Evolutionary conservation across 2,113 vertebrate genomes (phyloP).

Genomic region (Trinectes maculatus): DNA sequence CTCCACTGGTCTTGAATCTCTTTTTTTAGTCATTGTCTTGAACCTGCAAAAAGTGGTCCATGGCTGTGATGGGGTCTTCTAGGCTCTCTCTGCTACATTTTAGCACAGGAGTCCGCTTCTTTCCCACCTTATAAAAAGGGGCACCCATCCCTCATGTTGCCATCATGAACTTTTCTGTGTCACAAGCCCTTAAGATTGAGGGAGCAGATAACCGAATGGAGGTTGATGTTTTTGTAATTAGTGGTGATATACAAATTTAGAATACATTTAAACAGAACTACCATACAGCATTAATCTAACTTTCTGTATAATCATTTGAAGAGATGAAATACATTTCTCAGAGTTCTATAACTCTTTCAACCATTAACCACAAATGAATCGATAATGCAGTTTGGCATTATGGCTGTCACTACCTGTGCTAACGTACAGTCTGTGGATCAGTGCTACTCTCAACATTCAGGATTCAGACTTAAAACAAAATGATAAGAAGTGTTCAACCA

Average conservation of each 20-base stretch:
- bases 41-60: too few species aligned
- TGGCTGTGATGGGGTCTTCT: background rate
- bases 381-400: background rate
- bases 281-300: background rate
- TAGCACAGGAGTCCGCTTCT: background rate
- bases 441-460: background rate
- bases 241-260: too few species aligned
- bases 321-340: background rate
- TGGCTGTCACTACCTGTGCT: background rate
- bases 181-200: too few species aligned
- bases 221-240: too few species aligned
- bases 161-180: too few species aligned
- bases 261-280: too few species aligned
- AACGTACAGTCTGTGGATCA: background rate
- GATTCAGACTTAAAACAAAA: background rate
- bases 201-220: too few species aligned
- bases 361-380: background rate
- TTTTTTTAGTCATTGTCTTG: too few species aligned
- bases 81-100: background rate
- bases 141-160: too few species aligned
- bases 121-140: background rate
- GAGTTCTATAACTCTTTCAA: background rate
- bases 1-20: background rate
- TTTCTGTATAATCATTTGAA: background rate
- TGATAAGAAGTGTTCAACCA: background rate